Base-by-base conservation (phyloP, 2,113 vertebrate species). In the Ahaetulla prasina region DNA sequence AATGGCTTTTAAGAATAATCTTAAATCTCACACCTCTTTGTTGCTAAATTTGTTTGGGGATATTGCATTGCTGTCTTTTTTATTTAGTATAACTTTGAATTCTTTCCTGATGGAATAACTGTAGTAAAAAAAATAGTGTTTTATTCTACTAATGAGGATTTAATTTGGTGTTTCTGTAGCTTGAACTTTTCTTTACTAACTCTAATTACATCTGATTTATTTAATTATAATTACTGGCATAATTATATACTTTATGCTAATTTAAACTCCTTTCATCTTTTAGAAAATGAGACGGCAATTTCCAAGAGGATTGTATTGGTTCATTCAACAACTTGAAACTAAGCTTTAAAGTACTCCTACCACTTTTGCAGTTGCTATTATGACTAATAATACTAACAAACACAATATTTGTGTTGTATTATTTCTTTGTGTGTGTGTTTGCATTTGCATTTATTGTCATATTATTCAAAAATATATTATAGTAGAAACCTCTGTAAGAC, bases 221-320 rank as follows among this genome's bases (percentile, higher is more conserved):
- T 88, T 39, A 90, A 90, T 94, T 91, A 93, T 92, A 94, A 94
- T 92, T 45, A 93, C n/a, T 91, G 43, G 39, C 55, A 43, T 60
- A 92, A 93, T 94, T 94, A 87, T 89, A 87, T 91, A 87, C 55
- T 80, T 52, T 85, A 60, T 86, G 49, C 7, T 89, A 43, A 45
- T 92, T 22, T 23, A 88, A 22, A 90, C 18, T 93, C 68, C 94
- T 95, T 94, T 95, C 91, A 94, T 95, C 93, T 91, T 30, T 91
- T 94, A 3, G 25, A 25, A 35, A 18, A 90, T 93, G n/a, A 91
- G 63, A 68, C 16, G 87, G 80, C 39, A 91, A 16, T 14, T 68
- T 95, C 55, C 89, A 90, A 49, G 91, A 93, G 49, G 85, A 35
- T 10, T 18, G 88, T 47, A 1, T 8, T 87, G 35, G 14, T 92